phyloP scores from a whole-genome alignment of 2,797 vertebrate genomes.

The Atherinosoma microstoma region DNA sequence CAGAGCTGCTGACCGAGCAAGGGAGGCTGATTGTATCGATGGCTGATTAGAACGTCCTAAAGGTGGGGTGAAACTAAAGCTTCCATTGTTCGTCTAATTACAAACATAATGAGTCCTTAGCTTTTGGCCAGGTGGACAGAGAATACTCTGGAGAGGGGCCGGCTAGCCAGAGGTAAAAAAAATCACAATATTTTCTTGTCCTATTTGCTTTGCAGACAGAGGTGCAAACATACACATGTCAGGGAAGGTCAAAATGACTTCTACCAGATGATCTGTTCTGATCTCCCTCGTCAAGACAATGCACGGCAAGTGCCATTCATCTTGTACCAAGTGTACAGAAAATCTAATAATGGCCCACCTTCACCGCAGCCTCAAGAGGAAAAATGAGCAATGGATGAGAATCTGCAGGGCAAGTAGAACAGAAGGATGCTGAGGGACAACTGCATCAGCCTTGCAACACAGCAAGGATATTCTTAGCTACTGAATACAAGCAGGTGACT shows the following conservation, averaged over 20 bases:
- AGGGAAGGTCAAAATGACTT: slow-evolving; percentile 27
- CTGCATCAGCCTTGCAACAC: slow-evolving; percentile 19
- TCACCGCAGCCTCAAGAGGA: slow-evolving; percentile 38
- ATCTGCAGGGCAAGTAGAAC: slow-evolving; percentile 35
- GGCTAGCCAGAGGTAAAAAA: slow-evolving; percentile 43
- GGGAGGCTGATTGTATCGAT: slow-evolving; percentile 45
- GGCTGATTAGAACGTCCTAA: slow-evolving; percentile 58
- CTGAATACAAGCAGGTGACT: slow-evolving; percentile 2
- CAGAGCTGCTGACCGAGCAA: slow-evolving; percentile 65
- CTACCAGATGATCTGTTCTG: slow-evolving; percentile 21
- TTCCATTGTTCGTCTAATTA: slow-evolving; percentile 70
- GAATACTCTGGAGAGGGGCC: slow-evolving; percentile 40
- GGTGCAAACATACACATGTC: slow-evolving; percentile 5
- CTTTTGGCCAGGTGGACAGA: slow-evolving; percentile 43
- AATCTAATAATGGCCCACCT: slow-evolving; percentile 46
- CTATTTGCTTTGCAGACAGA: slow-evolving; percentile 7
- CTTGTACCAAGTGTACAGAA: slow-evolving; percentile 20
- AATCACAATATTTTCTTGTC: slow-evolving; percentile 56
- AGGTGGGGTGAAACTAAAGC: slow-evolving; percentile 51
- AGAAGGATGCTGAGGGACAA: slow-evolving; percentile 16
- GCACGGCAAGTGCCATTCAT: slow-evolving; percentile 31
- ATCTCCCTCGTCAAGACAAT: slow-evolving; percentile 21
- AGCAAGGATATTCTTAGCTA: slow-evolving; percentile 6
- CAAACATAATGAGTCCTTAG: slow-evolving; percentile 75
- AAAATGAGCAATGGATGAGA: slow-evolving; percentile 36